Evolutionary conservation across 2,797 vertebrate genomes (phyloP).

Genomic region (Platalea minor): DNA sequence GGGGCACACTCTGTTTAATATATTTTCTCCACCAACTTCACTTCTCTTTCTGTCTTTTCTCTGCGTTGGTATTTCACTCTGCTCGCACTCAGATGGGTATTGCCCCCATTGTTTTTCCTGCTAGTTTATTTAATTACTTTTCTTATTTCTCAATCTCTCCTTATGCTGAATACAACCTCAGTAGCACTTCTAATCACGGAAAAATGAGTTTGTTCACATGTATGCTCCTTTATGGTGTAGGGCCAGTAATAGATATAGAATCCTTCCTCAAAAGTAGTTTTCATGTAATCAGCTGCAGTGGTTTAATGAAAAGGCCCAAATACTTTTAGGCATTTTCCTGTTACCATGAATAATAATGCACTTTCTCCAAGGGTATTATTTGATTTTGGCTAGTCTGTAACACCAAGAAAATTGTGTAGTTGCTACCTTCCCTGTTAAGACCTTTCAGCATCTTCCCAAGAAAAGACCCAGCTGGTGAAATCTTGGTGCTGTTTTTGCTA

Average conservation of each 20-base stretch:
- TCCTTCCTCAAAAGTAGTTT: neutral
- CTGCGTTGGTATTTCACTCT: neutral
- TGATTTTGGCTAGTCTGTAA: neutral
- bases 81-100: neutral
- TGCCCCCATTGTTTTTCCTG: neutral
- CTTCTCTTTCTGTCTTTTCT: neutral
- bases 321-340: neutral
- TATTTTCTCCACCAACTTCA: neutral
- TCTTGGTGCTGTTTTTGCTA: neutral
- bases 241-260: neutral
- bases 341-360: neutral
- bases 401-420: neutral
- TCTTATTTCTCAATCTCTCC: neutral
- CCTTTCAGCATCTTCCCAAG: neutral
- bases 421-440: neutral
- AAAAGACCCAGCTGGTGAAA: neutral
- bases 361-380: neutral
- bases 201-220: neutral
- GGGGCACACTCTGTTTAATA: neutral
- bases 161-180: neutral
- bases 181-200: neutral
- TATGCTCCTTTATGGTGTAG: neutral
- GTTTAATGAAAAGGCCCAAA: neutral
- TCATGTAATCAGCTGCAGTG: neutral
- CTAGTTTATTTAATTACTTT: neutral